phyloP scores from a whole-genome alignment of 1,140 invertebrate genomes.

The Nebria ingens region DNA sequence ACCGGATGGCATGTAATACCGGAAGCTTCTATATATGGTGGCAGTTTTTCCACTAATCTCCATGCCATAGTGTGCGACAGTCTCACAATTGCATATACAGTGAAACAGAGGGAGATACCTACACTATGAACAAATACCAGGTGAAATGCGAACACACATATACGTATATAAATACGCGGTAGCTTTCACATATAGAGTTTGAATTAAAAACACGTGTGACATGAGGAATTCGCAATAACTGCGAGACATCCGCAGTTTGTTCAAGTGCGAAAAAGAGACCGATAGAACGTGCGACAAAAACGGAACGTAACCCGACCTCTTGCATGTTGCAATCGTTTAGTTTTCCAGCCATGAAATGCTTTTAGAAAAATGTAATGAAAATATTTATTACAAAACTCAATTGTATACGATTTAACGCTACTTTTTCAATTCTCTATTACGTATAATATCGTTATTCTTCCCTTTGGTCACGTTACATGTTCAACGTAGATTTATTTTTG shows the following conservation, averaged over 20 bases:
- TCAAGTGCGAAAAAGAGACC: neutral
- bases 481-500: too few species aligned
- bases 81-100: neutral
- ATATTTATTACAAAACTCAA: slow-evolving; percentile 1
- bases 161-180: neutral
- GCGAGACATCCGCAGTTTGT: neutral
- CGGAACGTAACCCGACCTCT: neutral
- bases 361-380: neutral
- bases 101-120: neutral
- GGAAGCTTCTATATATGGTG: too few species aligned
- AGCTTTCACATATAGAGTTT: neutral
- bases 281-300: neutral
- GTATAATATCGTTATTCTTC: too few species aligned
- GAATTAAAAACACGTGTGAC: neutral
- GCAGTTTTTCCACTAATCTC: neutral
- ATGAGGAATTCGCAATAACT: neutral
- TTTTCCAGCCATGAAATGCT: neutral
- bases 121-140: too few species aligned
- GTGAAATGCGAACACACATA: too few species aligned
- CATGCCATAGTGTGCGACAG: neutral
- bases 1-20: too few species aligned
- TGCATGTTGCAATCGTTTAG: neutral
- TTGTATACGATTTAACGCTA: neutral
- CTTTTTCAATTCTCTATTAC: too few species aligned
- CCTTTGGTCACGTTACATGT: too few species aligned